Percentiles rank a stretch among this genome's conserved stretches.
Conservation (phyloP, 2,888 invertebrate genomes). For the Hemistola chrysoprasaria region DNA sequence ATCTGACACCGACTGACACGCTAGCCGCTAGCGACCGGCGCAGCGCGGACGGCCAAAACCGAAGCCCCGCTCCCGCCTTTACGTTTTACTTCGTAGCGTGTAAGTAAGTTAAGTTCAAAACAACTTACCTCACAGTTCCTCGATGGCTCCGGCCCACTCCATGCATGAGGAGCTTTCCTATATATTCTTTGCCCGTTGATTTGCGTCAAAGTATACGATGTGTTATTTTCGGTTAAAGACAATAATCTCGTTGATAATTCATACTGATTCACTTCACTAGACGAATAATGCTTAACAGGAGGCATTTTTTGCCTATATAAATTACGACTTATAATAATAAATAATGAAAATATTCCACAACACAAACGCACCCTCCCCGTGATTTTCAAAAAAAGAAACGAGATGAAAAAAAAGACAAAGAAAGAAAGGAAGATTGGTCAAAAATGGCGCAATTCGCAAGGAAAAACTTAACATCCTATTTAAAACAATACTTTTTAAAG, state of each 20-base stretch:
- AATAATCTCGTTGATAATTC: constrained; percentile 78
- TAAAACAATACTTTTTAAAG: no score
- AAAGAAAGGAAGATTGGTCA: constrained; percentile 21
- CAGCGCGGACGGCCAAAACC: no score
- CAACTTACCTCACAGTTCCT: constrained; percentile 84
- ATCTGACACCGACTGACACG: no score
- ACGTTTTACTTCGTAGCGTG: no score
- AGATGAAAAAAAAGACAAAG: constrained; percentile 37
- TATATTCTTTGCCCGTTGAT: constrained; percentile 87
- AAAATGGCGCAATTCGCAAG: constrained; percentile 49
- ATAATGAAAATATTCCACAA: constrained; percentile 53
- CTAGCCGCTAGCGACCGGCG: no score
- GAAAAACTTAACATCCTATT: constrained; percentile 5
- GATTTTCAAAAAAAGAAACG: constrained; percentile 59
- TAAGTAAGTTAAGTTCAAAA: no score
- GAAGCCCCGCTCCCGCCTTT: no score
- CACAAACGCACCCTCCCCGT: constrained; percentile 43
- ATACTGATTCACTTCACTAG: constrained; percentile 79
- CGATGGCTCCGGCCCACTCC: constrained; percentile 76
- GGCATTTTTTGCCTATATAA: constrained; percentile 69
- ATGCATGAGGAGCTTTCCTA: constrained; percentile 82
- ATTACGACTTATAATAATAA: constrained; percentile 70
- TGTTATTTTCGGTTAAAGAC: constrained; percentile 75
- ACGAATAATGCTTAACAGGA: constrained; percentile 73
- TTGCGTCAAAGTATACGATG: constrained; percentile 79